Conservation (phyloP, 2,797 vertebrate species). For the Rhynchotus rufescens region DNA sequence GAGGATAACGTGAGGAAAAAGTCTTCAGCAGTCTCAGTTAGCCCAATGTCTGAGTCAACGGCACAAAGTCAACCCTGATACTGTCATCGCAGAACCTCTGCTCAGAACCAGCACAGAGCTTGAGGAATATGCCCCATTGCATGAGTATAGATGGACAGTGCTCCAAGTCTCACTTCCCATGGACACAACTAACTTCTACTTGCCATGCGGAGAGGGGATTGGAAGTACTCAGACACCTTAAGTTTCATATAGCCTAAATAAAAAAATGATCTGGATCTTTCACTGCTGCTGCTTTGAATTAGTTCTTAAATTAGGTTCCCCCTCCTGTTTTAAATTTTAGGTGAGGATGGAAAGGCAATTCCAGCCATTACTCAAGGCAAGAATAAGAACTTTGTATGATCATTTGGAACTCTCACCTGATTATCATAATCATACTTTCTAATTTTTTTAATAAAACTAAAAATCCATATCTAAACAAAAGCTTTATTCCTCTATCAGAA, state of each 20-base stretch:
- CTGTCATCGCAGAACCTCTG: neutral
- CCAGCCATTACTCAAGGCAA: neutral
- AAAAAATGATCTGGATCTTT: neutral
- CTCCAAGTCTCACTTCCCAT: neutral
- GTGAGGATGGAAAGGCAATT: neutral
- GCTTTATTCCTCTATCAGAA: conserved; percentile 64
- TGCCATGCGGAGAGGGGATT: neutral
- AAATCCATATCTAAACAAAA: conserved; percentile 74
- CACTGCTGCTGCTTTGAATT: neutral
- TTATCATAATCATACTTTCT: conserved; percentile 70
- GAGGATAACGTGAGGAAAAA: neutral
- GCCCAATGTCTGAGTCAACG: neutral
- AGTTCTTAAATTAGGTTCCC: conserved; percentile 23
- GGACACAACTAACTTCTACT: neutral
- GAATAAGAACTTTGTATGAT: conserved; percentile 42
- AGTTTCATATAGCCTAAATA: neutral
- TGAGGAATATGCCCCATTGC: neutral
- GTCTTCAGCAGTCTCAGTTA: neutral
- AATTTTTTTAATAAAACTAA: conserved; percentile 71
- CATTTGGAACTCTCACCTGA: conserved; percentile 34
- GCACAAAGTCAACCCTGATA: neutral
- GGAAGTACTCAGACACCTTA: neutral
- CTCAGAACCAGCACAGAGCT: neutral
- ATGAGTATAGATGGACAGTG: neutral
- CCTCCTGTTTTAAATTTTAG: neutral